Base-by-base conservation (phyloP, 2,113 vertebrate genomes). In the Macrotis lagotis region DNA sequence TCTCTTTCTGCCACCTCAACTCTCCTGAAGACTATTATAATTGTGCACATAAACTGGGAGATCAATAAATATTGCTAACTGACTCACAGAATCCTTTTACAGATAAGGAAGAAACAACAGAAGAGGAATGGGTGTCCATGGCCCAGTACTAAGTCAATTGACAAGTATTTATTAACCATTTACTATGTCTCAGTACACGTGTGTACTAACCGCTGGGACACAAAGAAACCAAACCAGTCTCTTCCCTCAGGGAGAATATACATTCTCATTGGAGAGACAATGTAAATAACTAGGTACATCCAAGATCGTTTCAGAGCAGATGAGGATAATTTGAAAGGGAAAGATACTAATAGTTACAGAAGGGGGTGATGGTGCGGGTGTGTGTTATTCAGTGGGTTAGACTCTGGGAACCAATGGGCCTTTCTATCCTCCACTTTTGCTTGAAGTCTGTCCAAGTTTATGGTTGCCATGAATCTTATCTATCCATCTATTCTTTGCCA, bases 291-390 rank as follows among this genome's bases (percentile, higher is more conserved):
- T 74, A 74, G 52, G 24, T 25, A 53, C 8, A 53, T 16, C 5
- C 14, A n/a, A 74, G 37, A n/a, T n/a, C 28, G 53, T 59, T 59
- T n/a, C 1, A 0, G 31, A n/a, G 14, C 37, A 74, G 66, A 74
- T 74, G 59, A 25, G 16, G 66, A 14, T 74, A 74, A 19, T 74
- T n/a, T n/a, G 37, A 74, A 74, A 74, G 14, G 66, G 66, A 74
- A 16, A n/a, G 37, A 74, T 16, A 74, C 14, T 74, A 74, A 74
- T n/a, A 74, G 1, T 14, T n/a, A 3, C 37, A 14, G 37, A 8
- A 59, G 14, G 12, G 14, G 59, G 50, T 0, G 37, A 0, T n/a
- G 26, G 1, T 19, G 10, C 31, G 4, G 37, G 14, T 4, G 31
- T 31, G 31, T 59, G 28, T 53, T 53, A 8, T 59, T 59, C 55